These are phyloP conservation scores for Axea sp. DNA, from an alignment of 2,888 invertebrate genomes.

Conservation along the genomic window DNA sequence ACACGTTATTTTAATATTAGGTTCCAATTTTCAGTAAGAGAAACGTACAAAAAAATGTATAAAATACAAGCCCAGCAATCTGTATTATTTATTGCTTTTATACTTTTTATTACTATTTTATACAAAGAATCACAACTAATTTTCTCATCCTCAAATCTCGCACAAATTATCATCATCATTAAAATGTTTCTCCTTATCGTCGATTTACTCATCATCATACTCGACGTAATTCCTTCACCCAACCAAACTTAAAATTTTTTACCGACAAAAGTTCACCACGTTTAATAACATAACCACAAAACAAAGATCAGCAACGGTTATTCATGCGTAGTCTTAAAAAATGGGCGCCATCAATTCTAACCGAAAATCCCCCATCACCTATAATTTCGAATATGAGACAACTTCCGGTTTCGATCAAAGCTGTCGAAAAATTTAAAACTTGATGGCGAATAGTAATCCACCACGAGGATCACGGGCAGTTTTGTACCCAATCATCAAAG, in stretches of 20 bases:
- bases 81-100: too few relatives aligned
- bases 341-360: conserved; percentile 34
- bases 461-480: conserved; percentile 40
- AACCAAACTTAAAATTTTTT: conserved; percentile 19
- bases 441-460: conserved; percentile 17
- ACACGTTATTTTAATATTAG: too few relatives aligned
- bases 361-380: conserved; percentile 22
- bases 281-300: conserved; percentile 33
- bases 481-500: conserved; percentile 77
- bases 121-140: conserved; percentile 3
- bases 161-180: conserved; percentile 12
- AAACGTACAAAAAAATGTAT: too few relatives aligned
- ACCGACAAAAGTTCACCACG: conserved; percentile 8
- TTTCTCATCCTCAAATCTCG: neutral
- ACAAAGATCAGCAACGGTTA: conserved; percentile 23
- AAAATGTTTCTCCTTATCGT: conserved; percentile 29
- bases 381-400: conserved; percentile 33
- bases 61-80: too few relatives aligned
- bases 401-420: conserved; percentile 57
- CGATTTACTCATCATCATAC: conserved; percentile 20
- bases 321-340: conserved; percentile 29
- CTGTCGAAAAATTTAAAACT: conserved; percentile 49
- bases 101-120: too few relatives aligned
- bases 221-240: conserved; percentile 11
- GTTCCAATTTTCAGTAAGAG: too few relatives aligned